Evolutionary conservation across 2,113 vertebrate genomes (phyloP).

Genomic region (Danionella cerebrum): DNA sequence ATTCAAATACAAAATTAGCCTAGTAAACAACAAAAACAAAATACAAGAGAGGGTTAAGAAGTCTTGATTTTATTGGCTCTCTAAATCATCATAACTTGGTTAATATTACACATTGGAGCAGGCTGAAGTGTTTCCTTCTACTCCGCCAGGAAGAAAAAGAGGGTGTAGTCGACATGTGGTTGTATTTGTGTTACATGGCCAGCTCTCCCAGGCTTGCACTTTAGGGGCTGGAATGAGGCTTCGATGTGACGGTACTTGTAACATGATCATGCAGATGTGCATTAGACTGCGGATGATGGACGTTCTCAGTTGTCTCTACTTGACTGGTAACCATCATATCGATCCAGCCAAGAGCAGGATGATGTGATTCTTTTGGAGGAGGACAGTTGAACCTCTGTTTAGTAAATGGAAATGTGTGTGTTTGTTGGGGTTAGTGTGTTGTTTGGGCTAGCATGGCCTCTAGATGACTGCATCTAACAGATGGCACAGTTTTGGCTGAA

Average conservation of each 20-base stretch:
- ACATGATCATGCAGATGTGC: neutral
- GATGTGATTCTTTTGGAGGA: neutral
- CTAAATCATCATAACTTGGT: neutral
- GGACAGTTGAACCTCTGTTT: neutral
- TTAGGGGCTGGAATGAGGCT: too few species aligned
- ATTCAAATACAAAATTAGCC: too few species aligned
- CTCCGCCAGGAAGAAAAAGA: neutral
- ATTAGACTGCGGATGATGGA: too few species aligned
- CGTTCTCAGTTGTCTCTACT: constrained; percentile 20
- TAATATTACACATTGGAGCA: neutral
- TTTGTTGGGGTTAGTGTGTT: constrained; percentile 16
- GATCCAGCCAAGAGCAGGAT: neutral
- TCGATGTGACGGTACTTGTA: neutral
- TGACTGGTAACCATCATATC: constrained; percentile 22
- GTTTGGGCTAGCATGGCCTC: constrained; percentile 34
- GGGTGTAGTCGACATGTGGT: neutral
- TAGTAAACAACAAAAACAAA: neutral
- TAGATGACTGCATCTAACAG: constrained; percentile 21
- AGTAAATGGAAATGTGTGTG: constrained; percentile 7
- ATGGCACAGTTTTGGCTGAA: constrained; percentile 36
- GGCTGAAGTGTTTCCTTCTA: neutral
- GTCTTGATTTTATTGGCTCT: neutral
- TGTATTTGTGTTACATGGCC: neutral
- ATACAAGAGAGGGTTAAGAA: neutral
- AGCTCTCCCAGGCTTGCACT: neutral